Base-by-base conservation (phyloP, 2,888 invertebrate species). In the Euplagia quadripunctaria region DNA sequence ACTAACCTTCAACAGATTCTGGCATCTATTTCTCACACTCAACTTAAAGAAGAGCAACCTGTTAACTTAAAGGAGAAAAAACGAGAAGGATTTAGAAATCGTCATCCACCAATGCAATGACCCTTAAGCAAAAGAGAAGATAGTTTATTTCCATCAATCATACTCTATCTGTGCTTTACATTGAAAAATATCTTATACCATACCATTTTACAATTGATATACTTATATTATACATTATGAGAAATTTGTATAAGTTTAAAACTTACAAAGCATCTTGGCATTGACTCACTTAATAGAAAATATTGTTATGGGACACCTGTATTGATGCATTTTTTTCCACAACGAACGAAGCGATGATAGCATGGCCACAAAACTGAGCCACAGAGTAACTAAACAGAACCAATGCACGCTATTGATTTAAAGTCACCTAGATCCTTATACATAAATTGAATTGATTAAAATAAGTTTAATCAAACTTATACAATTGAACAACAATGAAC, bases 401-500 rank as follows among this genome's bases (percentile, higher is more conserved):
- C 31, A 17, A 46, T 58, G 43, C 12, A 49, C 20, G 11, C 3
- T 49, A 8, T 20, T 20, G 46, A 49, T 20, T 20, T 16, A n/a
- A 42, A 46, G 43, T 70, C 51, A 77, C 75, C 71, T 72, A 77
- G 16, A 66, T 79, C 68, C 68, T 51, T 74, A 64, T 72, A 76
- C 72, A 70, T 66, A 16, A 31, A 49, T 31, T 66, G 6, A 51
- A 51, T 61, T 61, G 11, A 55, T 55, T 55, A 55, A 55, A 79
- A 76, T 64, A 72, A 51, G 51, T 72, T 61, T 72, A 77, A 73
- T 68, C 7, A 65, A 69, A 43, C 70, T 58, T 74, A 76, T 52
- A 71, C 82, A 82, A 17, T 79, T 63, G 73, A 55, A 79, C 81
- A 73, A 78, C 84, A 81, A 81, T 84, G 79, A 77, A 76, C 79